A percentile compares a stretch with the other conserved stretches of the same genome.
Conservation (phyloP, 1,140 invertebrate genomes). For the Hirudo medicinalis region DNA sequence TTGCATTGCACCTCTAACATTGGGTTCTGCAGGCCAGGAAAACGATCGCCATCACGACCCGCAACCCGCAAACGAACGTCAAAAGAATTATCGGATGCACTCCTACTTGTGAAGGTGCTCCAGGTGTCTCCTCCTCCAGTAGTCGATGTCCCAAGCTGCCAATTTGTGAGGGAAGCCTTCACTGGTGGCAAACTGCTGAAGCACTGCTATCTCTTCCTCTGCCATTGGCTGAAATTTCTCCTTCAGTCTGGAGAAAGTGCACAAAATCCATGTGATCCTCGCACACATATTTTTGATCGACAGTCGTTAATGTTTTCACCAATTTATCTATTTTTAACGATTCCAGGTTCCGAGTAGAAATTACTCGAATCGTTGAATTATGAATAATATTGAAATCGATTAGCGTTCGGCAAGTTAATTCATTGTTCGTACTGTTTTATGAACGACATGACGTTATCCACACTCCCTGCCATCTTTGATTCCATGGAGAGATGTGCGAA, state of each 20-base stretch:
- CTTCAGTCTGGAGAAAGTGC: slow-evolving; percentile 22
- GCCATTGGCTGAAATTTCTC: slow-evolving; percentile 50
- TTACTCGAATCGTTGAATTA: not conserved
- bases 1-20: too few species aligned
- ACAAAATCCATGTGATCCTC: too few species aligned
- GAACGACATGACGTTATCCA: slow-evolving; percentile 62
- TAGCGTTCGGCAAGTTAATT: too few species aligned
- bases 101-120: slow-evolving; percentile 47
- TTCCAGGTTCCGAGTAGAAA: too few species aligned
- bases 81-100: too few species aligned
- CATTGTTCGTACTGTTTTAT: slow-evolving; percentile 46
- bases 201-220: slow-evolving; percentile 55
- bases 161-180: slow-evolving; percentile 57
- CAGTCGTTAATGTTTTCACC: too few species aligned
- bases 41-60: too few species aligned
- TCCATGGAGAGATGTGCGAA: slow-evolving; percentile 77
- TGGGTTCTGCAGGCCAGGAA: too few species aligned
- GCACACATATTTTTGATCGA: too few species aligned
- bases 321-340: too few species aligned
- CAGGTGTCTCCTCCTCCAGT: slow-evolving; percentile 59
- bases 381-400: not conserved
- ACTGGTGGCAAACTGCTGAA: slow-evolving; percentile 61
- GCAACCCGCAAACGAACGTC: too few species aligned
- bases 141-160: slow-evolving; percentile 70
- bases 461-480: slow-evolving; percentile 76